phyloP scores from a whole-genome alignment of 2,113 vertebrate genomes.

The Nycticorax nycticorax region DNA sequence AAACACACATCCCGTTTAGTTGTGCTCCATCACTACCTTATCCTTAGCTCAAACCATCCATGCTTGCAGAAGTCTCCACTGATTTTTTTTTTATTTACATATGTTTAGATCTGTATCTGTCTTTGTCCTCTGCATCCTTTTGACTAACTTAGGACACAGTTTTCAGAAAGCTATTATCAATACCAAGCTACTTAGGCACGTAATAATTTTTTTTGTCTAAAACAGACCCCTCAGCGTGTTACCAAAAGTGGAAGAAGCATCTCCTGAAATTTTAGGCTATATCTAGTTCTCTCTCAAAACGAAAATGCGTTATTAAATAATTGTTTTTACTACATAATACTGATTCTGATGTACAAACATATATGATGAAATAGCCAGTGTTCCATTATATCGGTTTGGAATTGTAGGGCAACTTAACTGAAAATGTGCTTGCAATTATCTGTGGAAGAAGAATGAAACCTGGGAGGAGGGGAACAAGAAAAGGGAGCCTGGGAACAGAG shows the following conservation, averaged over 20 bases:
- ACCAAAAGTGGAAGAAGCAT: not conserved
- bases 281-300: not conserved
- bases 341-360: not conserved
- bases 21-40: not conserved
- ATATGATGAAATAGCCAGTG: not conserved
- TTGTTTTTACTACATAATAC: not conserved
- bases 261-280: not conserved
- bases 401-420: slow-evolving; percentile 19
- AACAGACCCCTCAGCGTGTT: not conserved
- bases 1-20: not conserved
- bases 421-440: slow-evolving; percentile 71
- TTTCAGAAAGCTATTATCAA: not conserved
- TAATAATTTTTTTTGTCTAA: not conserved
- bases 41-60: not conserved
- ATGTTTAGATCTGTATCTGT: not conserved
- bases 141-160: not conserved
- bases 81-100: not conserved
- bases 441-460: slow-evolving; percentile 62
- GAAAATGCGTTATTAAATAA: not conserved
- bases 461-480: slow-evolving; percentile 55
- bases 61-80: not conserved
- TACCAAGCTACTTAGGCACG: not conserved
- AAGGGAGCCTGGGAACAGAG: slow-evolving; percentile 63
- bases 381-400: not conserved
- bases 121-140: not conserved